Conservation (phyloP, 2,113 vertebrate species). For the Drymodes brunneopygia region DNA sequence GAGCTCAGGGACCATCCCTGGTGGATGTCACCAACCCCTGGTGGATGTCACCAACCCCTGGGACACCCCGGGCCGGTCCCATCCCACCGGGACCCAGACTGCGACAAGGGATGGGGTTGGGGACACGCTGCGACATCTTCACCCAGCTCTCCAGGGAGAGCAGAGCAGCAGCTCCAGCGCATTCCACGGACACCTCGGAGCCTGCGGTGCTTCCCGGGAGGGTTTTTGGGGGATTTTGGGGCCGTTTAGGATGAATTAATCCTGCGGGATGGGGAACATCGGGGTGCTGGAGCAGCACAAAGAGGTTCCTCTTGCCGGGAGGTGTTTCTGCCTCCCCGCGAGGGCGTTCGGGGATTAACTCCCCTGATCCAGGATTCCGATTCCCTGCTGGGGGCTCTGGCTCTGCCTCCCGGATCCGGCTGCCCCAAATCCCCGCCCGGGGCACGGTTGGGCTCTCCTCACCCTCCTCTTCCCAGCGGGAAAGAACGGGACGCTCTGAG, state of each 20-base stretch:
- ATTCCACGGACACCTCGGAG: accelerated
- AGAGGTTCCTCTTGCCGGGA: accelerated
- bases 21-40: background rate
- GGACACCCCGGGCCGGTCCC: background rate
- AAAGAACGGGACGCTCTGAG: background rate
- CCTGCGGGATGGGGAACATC: accelerated
- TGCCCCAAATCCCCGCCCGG: background rate
- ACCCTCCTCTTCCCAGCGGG: background rate
- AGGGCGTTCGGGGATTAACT: background rate
- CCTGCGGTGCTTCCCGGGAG: background rate
- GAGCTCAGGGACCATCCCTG: background rate
- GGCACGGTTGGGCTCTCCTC: background rate
- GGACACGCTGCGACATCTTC: background rate
- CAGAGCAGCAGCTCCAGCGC: background rate
- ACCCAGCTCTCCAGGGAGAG: background rate
- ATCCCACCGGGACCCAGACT: accelerated
- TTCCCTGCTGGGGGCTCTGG: background rate
- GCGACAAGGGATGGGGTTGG: background rate
- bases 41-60: background rate
- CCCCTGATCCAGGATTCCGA: background rate
- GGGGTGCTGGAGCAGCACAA: background rate
- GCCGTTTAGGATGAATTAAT: background rate
- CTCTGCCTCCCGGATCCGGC: background rate
- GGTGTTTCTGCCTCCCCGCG: background rate
- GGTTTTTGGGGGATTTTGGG: background rate